Conservation (phyloP, 2,113 vertebrate genomes). For the Gambusia affinis region DNA sequence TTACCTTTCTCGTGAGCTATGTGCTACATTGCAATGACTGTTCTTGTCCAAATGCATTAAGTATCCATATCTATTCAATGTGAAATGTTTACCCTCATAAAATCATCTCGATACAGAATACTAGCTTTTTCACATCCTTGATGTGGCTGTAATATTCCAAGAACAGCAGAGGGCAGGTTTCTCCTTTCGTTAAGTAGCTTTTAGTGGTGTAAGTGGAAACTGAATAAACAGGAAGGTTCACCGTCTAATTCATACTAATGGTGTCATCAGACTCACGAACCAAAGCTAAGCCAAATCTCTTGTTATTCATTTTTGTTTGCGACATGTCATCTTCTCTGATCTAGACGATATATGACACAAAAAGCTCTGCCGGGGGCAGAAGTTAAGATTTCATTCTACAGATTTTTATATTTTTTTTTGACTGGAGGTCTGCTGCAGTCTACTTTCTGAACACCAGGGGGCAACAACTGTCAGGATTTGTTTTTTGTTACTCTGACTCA, state of each 20-base stretch:
- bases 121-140: neutral
- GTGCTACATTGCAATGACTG: neutral
- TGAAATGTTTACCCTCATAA: neutral
- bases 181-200: slow-evolving; percentile 10
- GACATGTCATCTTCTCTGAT: neutral
- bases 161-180: slow-evolving; percentile 44
- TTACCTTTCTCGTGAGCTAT: neutral
- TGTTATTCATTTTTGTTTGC: neutral
- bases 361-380: neutral
- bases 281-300: slow-evolving; percentile 31
- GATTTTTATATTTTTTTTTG: neutral
- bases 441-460: slow-evolving; percentile 63
- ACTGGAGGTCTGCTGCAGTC: slow-evolving; percentile 12
- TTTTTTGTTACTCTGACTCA: slow-evolving; percentile 43
- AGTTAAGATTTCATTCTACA: neutral
- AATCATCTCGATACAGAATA: slow-evolving; percentile 2
- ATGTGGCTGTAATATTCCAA: slow-evolving; percentile 24
- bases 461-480: slow-evolving; percentile 51
- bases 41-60: neutral
- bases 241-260: slow-evolving; percentile 53
- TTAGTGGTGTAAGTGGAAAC: slow-evolving; percentile 13
- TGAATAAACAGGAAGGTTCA: slow-evolving; percentile 43
- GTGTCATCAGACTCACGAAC: neutral
- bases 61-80: neutral
- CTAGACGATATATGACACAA: neutral